phyloP scores from a whole-genome alignment of 2,888 invertebrate genomes.

The Anoncus sp. region DNA sequence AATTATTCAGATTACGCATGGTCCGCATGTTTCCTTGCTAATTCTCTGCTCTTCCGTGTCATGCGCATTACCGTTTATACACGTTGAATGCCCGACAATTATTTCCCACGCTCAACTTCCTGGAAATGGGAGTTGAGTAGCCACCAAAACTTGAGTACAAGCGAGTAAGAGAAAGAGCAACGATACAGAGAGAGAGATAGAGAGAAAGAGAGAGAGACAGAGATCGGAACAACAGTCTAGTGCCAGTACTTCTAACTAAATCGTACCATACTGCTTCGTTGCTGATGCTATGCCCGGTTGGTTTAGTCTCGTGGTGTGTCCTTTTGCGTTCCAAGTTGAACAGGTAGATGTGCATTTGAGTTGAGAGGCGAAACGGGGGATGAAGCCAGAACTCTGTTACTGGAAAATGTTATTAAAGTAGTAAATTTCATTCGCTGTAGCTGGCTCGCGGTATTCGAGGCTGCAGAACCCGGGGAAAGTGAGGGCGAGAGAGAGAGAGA shows the following conservation, averaged over 20 bases:
- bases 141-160: background rate
- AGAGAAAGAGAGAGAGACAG: background rate
- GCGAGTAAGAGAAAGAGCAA: background rate
- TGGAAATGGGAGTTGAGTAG: conserved; percentile 2
- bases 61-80: background rate
- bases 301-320: conserved; percentile 24
- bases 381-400: conserved; percentile 45
- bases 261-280: conserved; percentile 34
- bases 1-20: background rate
- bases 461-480: conserved; percentile 1
- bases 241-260: conserved; percentile 20
- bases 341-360: conserved; percentile 17
- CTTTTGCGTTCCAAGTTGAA: conserved; percentile 18
- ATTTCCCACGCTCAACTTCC: background rate
- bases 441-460: conserved; percentile 40
- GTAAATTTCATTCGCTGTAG: conserved; percentile 73
- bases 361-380: conserved; percentile 28
- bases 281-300: conserved; percentile 35
- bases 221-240: background rate
- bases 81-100: background rate
- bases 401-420: conserved; percentile 75
- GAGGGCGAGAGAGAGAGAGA: background rate
- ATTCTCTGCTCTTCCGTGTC: conserved; percentile 6
- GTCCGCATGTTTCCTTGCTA: background rate
- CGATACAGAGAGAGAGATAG: background rate